Evolutionary conservation across 2,797 vertebrate species (phyloP), one percentile per base, ranked within the genome.

Genomic region (Danionella dracula): DNA sequence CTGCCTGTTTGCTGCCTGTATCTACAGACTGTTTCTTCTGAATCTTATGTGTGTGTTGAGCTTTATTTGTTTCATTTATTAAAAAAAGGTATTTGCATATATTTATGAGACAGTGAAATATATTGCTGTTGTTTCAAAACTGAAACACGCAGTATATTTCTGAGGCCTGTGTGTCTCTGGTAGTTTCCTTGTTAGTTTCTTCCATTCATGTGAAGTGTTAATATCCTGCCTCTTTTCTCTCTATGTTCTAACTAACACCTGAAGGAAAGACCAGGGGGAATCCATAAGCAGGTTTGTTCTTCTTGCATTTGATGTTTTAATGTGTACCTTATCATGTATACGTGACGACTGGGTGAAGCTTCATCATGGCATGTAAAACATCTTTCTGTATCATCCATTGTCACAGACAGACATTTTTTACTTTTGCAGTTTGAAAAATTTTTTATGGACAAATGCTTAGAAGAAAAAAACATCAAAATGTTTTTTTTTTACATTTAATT

Each of bases 261-360:
- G 79, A 90, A 97, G 94, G 89, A 96, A 94, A 91, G 95, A 97
- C 78, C 93, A 94, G 88, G 85, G 86, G 42, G 86, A 90, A 75
- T 78, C 89, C 0, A 82, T 78, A 38, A 88, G 86, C 75, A 89
- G 86, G 88, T 89, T 80, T 79, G 87, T 88, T 58, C 46, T 65
- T 29, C 46, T 66, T 55, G 50, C 67, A 31, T 72, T 67, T 77
- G 57, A 41, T 70, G 70, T 54, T 23, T 58, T 32, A 54, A 44
- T 59, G 50, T 57, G 31, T 40, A 1, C 0, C 15, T 23, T 56
- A 27, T 44, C 20, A n/a, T 59, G 65, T 32, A 34, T 37, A 19
- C 34, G 15, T 17, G 19, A 5, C 8, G 37, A 37, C 35, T 54
- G 19, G 31, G 13, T 54, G 50, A 34, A 10, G 40, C 42, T 45